These are phyloP conservation scores for Ctenomys sociabilis DNA, from an alignment of 2,113 vertebrate species.

Conservation along the genomic window DNA sequence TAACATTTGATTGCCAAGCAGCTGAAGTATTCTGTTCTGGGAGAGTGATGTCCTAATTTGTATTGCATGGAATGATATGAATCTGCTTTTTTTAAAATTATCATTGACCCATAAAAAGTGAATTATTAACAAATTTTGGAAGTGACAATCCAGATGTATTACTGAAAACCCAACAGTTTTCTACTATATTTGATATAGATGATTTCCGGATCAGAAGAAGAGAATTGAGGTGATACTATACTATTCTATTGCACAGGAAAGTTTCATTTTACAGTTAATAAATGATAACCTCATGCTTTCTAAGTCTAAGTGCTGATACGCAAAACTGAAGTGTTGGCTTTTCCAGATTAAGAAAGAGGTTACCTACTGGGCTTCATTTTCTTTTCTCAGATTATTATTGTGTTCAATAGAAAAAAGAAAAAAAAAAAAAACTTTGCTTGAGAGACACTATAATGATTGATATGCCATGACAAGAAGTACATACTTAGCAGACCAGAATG, in stretches of 20 bases:
- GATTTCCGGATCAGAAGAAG: constrained; percentile 30
- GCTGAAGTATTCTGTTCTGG: not conserved
- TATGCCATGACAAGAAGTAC: no score
- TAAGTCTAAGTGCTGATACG: not conserved
- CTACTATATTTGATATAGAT: not conserved
- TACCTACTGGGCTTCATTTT: not conserved
- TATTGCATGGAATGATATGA: not conserved
- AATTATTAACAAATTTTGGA: constrained; percentile 42
- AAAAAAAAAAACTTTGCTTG: no score
- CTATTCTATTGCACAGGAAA: not conserved
- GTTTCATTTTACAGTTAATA: not conserved
- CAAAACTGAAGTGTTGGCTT: not conserved
- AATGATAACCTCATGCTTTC: not conserved
- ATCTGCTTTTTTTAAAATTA: not conserved
- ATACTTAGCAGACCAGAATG: no score
- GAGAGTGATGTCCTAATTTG: not conserved
- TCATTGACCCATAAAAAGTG: constrained; percentile 31
- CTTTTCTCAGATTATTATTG: not conserved
- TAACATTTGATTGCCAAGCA: not conserved
- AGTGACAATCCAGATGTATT: constrained; percentile 24
- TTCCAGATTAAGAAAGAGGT: not conserved
- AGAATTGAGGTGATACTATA: not conserved
- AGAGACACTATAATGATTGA: no score
- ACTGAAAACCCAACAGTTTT: constrained; percentile 1
- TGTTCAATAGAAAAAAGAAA: not conserved